phyloP scores from a whole-genome alignment of 1,140 invertebrate genomes.

The Euwallacea similis region DNA sequence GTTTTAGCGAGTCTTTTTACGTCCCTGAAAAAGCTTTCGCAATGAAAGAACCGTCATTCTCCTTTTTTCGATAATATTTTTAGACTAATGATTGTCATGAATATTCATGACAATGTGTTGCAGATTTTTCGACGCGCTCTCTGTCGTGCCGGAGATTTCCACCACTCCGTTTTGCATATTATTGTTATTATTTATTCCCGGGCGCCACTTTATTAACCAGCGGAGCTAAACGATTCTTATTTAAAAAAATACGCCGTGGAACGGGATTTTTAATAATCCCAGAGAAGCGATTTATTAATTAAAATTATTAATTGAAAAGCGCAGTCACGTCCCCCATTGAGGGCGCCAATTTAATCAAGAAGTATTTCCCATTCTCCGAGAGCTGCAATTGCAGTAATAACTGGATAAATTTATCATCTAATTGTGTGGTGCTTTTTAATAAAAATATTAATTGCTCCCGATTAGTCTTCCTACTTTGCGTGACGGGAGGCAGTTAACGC shows the following conservation, averaged over 20 bases:
- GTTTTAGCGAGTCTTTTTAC: slow-evolving; percentile 13
- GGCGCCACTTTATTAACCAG: not conserved
- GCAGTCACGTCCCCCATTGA: slow-evolving; percentile 1
- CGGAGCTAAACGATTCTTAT: not conserved
- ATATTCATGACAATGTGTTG: slow-evolving; percentile 23
- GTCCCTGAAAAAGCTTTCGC: not conserved
- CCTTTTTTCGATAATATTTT: slow-evolving; percentile 14
- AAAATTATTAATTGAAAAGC: not conserved
- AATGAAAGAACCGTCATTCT: not conserved
- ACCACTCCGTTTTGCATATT: slow-evolving; percentile 1
- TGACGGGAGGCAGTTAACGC: slow-evolving; percentile 2
- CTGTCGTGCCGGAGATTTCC: not conserved
- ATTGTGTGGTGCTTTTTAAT: not conserved
- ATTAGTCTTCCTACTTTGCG: not conserved
- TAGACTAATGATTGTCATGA: slow-evolving; percentile 11
- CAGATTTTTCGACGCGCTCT: slow-evolving; percentile 6
- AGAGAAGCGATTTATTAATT: not conserved
- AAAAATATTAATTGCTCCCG: slow-evolving; percentile 8
- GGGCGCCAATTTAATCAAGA: not conserved
- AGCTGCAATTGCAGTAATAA: slow-evolving; percentile 7
- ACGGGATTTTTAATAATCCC: not conserved
- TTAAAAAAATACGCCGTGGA: not conserved
- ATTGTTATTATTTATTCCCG: not conserved
- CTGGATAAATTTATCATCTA: slow-evolving; percentile 9
- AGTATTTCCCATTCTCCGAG: not conserved